These are phyloP conservation scores for Blastobasis lacticolella DNA, from an alignment of 2,888 invertebrate genomes.

Conservation along the genomic window DNA sequence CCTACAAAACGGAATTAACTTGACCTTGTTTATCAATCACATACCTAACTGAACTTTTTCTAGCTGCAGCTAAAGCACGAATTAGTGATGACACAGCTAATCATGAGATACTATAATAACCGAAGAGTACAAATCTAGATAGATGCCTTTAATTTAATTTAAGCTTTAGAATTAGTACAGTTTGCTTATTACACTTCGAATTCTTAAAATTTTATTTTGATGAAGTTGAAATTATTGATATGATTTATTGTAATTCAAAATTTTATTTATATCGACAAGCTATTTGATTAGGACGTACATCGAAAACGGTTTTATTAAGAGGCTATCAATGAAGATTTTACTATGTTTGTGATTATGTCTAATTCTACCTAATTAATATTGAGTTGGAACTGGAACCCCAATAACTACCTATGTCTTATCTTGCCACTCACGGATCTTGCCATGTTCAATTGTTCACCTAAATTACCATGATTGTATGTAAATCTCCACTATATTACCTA, in stretches of 20 bases:
- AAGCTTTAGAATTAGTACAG: no score
- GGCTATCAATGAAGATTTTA: constrained; percentile 26
- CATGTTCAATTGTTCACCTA: background rate
- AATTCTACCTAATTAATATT: constrained; percentile 14
- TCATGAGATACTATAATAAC: constrained; percentile 13
- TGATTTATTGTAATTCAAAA: no score
- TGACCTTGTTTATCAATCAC: constrained; percentile 53
- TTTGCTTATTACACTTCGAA: no score
- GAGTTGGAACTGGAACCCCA: constrained; percentile 21
- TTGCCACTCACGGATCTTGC: background rate
- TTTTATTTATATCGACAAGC: no score
- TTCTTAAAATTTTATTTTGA: no score
- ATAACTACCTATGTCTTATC: background rate
- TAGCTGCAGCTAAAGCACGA: background rate
- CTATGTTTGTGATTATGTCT: constrained; percentile 28
- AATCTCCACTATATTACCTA: constrained; percentile 2
- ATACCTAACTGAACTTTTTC: constrained; percentile 29
- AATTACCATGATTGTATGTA: no score
- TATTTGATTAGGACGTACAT: no score
- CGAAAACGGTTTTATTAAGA: constrained; percentile 14
- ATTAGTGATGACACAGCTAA: no score
- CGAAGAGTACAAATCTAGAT: constrained; percentile 52
- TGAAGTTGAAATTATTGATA: no score
- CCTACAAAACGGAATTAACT: constrained; percentile 51
- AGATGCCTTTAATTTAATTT: no score